These are phyloP conservation scores for Parnassius mnemosyne DNA, from an alignment of 2,888 invertebrate species.

Conservation along the genomic window DNA sequence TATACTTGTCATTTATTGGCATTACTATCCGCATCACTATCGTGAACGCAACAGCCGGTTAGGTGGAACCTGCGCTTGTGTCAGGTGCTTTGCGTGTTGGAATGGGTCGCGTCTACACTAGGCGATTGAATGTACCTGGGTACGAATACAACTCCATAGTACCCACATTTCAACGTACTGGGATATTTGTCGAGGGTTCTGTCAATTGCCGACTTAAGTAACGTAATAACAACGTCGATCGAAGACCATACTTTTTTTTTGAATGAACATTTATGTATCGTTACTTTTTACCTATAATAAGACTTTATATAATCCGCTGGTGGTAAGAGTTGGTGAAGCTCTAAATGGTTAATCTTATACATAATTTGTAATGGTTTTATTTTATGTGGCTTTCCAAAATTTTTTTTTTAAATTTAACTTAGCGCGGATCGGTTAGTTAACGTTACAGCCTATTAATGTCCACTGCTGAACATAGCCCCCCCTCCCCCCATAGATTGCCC, in stretches of 20 bases:
- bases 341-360: too few species aligned
- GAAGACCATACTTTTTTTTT: not conserved
- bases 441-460: too few species aligned
- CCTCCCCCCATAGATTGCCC: too few species aligned
- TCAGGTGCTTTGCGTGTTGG: constrained; percentile 13
- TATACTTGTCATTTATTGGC: not conserved
- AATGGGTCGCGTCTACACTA: constrained; percentile 4
- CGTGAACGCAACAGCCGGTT: constrained; percentile 35
- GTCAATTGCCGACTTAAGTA: not conserved
- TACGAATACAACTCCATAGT: constrained; percentile 4
- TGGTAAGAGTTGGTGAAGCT: too few species aligned
- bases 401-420: too few species aligned
- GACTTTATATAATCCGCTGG: too few species aligned
- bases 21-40: constrained; percentile 3
- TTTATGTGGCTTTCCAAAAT: too few species aligned
- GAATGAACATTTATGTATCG: too few species aligned
- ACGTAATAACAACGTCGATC: not conserved
- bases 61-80: constrained; percentile 15
- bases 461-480: too few species aligned
- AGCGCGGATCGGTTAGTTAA: too few species aligned
- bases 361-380: too few species aligned
- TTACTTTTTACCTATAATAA: too few species aligned
- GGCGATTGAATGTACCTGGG: constrained; percentile 10
- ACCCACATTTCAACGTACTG: constrained; percentile 13
- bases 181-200: constrained; percentile 2